These are phyloP conservation scores for Byasa hedistus DNA, from an alignment of 2,888 invertebrate genomes.

Conservation along the genomic window DNA sequence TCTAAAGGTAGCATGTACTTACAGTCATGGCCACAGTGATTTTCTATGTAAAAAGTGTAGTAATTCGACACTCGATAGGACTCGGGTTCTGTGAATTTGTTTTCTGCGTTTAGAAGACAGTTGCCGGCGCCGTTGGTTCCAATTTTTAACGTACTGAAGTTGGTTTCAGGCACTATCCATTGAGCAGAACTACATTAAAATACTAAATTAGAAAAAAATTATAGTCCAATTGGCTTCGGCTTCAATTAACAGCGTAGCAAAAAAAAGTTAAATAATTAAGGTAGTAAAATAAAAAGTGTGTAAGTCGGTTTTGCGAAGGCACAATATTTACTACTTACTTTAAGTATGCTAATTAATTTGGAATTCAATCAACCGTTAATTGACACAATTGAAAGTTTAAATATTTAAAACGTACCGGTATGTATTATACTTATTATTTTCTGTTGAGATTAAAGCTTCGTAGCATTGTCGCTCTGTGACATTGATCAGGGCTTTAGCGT, in stretches of 20 bases:
- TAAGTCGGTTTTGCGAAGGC: too few species aligned
- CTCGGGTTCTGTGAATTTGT: slow-evolving; percentile 87
- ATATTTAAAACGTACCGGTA: not conserved
- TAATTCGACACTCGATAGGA: slow-evolving; percentile 87
- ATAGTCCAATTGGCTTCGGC: too few species aligned
- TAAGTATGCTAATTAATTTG: not conserved
- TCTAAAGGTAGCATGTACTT: slow-evolving; percentile 46
- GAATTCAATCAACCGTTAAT: not conserved
- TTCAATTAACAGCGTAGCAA: not conserved
- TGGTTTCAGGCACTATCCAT: slow-evolving; percentile 57
- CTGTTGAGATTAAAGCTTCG: slow-evolving; percentile 53
- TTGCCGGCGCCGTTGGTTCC: slow-evolving; percentile 69
- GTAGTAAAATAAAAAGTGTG: too few species aligned
- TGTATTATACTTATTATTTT: slow-evolving; percentile 19
- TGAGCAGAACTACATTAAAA: slow-evolving; percentile 62
- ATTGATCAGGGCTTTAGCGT: slow-evolving; percentile 78
- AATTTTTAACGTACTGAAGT: slow-evolving; percentile 56
- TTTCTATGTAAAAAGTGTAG: slow-evolving; percentile 90
- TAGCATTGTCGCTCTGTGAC: slow-evolving; percentile 85
- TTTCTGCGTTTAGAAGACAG: slow-evolving; percentile 86
- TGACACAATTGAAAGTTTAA: not conserved
- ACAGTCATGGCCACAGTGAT: slow-evolving; percentile 86
- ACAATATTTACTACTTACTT: not conserved
- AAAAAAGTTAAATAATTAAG: too few species aligned
- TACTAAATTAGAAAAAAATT: not conserved